Percentiles rank a stretch among this genome's conserved stretches.
Conservation (phyloP, 2,113 vertebrate genomes). For the Anguilla japonica region DNA sequence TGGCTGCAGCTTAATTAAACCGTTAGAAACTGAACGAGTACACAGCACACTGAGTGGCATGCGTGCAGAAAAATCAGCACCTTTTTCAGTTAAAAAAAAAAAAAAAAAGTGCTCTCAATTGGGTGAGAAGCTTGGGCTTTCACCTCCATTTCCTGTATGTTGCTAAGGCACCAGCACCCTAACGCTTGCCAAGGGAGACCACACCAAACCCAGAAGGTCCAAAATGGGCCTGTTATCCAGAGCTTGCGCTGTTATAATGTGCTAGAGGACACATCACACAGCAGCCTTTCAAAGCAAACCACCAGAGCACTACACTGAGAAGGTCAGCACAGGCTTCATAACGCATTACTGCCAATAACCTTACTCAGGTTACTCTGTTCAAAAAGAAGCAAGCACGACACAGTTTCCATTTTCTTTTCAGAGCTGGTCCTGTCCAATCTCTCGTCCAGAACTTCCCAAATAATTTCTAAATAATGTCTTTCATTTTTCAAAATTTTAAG, state of each 20-base stretch:
- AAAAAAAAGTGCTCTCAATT: neutral
- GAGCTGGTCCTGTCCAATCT: slow-evolving; percentile 55
- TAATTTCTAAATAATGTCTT: neutral
- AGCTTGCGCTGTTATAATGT: too few species aligned
- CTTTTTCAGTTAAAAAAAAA: neutral
- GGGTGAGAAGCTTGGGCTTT: neutral
- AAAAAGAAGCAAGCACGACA: slow-evolving; percentile 38
- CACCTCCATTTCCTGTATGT: neutral
- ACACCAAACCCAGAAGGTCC: neutral
- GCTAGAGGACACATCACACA: too few species aligned
- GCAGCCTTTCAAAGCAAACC: neutral
- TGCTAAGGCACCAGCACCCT: neutral
- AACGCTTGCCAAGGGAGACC: neutral
- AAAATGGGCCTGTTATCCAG: too few species aligned
- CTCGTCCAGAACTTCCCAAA: neutral
- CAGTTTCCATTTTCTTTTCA: slow-evolving; percentile 43
- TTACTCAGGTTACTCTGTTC: slow-evolving; percentile 40
- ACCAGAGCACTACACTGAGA: neutral
- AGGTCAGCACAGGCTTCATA: neutral
- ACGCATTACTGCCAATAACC: slow-evolving; percentile 53
- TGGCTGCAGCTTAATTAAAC: slow-evolving; percentile 55
- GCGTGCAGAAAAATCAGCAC: neutral
- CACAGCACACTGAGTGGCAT: neutral
- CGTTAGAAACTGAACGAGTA: neutral
- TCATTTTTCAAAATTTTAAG: neutral